These are phyloP conservation scores for Enteromius anoplus DNA, from an alignment of 2,797 vertebrate species.

Conservation along the genomic window DNA sequence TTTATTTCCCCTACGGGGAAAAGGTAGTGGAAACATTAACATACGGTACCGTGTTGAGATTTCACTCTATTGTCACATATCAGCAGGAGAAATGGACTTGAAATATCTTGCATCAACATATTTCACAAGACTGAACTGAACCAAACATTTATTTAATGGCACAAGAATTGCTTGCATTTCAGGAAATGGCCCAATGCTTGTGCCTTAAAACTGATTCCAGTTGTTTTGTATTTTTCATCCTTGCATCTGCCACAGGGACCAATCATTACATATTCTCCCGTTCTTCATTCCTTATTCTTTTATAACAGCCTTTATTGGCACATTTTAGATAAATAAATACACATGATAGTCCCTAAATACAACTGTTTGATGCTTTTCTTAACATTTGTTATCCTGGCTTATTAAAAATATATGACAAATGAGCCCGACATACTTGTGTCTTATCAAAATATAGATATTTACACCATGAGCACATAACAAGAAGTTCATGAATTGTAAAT, in stretches of 20 bases:
- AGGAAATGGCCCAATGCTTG: constrained; percentile 33
- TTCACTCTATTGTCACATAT: background rate
- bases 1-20: constrained; percentile 34
- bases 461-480: constrained; percentile 69
- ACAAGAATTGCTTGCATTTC: constrained; percentile 37
- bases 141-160: constrained; percentile 38
- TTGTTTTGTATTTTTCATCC: constrained; percentile 13
- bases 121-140: constrained; percentile 16
- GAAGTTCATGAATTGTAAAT: constrained; percentile 46
- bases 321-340: constrained; percentile 70
- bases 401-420: constrained; percentile 20
- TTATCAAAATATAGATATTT: constrained; percentile 78
- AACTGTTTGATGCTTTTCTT: background rate
- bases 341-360: constrained; percentile 49
- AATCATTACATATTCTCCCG: constrained; percentile 34
- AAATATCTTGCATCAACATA: constrained; percentile 25
- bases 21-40: constrained; percentile 2
- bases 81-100: constrained; percentile 10
- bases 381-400: background rate
- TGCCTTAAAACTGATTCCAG: constrained; percentile 33
- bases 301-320: constrained; percentile 64
- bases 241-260: constrained; percentile 25
- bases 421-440: constrained; percentile 67
- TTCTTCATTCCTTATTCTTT: constrained; percentile 53
- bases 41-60: background rate